Evolutionary conservation across 2,797 vertebrate genomes (phyloP).

Genomic region (Gorsachius magnificus): DNA sequence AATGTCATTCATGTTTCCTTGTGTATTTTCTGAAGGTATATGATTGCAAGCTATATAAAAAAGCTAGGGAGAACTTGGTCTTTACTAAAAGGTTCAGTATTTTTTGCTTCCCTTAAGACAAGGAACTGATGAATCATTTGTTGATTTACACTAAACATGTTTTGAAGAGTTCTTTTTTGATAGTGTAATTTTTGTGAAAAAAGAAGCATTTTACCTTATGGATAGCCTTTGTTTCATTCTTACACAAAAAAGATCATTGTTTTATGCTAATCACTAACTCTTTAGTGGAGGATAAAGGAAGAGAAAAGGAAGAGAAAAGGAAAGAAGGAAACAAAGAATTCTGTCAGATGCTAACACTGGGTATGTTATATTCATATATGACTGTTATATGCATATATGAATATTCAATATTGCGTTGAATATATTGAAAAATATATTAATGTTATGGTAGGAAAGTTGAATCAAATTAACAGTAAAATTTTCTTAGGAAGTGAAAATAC

Average conservation of each 20-base stretch:
- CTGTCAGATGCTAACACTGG: background rate
- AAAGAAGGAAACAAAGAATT: background rate
- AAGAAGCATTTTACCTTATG: background rate
- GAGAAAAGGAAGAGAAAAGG: background rate
- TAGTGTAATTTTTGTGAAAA: background rate
- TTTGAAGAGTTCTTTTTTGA: background rate
- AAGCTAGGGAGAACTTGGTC: background rate
- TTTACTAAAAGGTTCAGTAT: background rate
- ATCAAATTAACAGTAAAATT: background rate
- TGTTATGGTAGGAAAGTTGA: background rate
- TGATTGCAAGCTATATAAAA: background rate
- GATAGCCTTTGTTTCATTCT: background rate
- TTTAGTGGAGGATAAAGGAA: background rate
- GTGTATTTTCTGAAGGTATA: background rate
- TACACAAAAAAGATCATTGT: background rate
- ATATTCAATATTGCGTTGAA: background rate
- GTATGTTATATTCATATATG: background rate
- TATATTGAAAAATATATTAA: background rate
- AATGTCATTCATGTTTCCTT: background rate
- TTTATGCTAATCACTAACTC: background rate
- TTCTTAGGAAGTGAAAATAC: background rate
- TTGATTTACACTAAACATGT: background rate
- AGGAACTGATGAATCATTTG: background rate
- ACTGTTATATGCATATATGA: background rate
- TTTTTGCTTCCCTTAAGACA: background rate